Evolutionary conservation across 2,888 invertebrate species (phyloP).

Genomic region (Mythimna pallens): DNA sequence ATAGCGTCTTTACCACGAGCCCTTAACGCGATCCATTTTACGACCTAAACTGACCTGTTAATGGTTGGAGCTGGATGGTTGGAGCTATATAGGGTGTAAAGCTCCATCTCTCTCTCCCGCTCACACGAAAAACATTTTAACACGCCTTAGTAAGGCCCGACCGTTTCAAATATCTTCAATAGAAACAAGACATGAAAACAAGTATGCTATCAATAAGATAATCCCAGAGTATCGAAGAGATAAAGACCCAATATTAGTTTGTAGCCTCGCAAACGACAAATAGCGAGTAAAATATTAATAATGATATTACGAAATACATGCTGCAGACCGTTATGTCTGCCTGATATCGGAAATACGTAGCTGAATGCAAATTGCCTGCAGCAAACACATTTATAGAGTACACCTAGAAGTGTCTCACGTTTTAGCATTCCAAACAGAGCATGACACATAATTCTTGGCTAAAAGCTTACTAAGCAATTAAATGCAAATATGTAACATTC

Average conservation of each 20-base stretch:
- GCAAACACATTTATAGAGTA: conserved; percentile 50
- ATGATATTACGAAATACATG: conserved; percentile 47
- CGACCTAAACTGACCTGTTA: too few relatives aligned
- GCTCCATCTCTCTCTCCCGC: too few relatives aligned
- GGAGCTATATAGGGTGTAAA: too few relatives aligned
- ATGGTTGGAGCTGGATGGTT: too few relatives aligned
- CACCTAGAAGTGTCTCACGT: conserved; percentile 45
- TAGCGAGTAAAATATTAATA: conserved; percentile 35
- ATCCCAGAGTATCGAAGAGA: conserved; percentile 8
- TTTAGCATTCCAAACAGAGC: conserved; percentile 47
- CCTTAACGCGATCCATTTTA: too few relatives aligned
- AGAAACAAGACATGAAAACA: background rate
- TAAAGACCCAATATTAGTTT: background rate
- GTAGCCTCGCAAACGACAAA: conserved; percentile 16
- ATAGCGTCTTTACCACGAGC: too few relatives aligned
- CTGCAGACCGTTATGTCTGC: conserved; percentile 44
- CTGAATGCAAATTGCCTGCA: conserved; percentile 53
- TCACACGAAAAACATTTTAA: too few relatives aligned
- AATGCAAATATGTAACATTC: conserved; percentile 32
- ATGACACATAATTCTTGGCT: conserved; percentile 41
- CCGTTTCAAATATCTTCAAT: background rate
- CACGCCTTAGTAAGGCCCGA: background rate
- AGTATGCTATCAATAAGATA: conserved; percentile 19
- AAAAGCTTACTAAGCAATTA: conserved; percentile 46
- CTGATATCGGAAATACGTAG: conserved; percentile 54